These are phyloP conservation scores for Corapipo altera DNA, from an alignment of 2,113 vertebrate species.

Conservation along the genomic window DNA sequence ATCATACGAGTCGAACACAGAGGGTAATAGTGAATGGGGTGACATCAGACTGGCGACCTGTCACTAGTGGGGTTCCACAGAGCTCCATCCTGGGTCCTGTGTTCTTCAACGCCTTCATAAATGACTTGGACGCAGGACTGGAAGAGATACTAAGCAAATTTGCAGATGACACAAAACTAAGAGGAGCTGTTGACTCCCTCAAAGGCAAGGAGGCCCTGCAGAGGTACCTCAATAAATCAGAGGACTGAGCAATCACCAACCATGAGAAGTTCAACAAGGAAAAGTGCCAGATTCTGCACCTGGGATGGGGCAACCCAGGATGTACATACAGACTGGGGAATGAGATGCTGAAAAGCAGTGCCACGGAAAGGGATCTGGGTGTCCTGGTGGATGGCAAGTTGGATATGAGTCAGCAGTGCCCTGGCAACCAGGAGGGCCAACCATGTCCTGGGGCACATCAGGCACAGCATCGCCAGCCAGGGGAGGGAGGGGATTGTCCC, in stretches of 20 bases:
- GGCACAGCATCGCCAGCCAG: neutral
- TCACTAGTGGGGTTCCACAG: neutral
- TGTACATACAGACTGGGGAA: neutral
- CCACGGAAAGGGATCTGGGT: neutral
- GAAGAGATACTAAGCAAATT: neutral
- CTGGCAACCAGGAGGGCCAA: neutral
- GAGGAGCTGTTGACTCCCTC: too few relatives aligned
- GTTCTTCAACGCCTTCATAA: neutral
- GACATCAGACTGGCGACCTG: neutral
- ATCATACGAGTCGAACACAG: neutral
- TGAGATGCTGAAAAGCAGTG: neutral
- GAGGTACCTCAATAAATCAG: neutral
- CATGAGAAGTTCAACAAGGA: neutral
- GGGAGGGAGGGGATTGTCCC: neutral
- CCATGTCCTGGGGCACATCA: neutral
- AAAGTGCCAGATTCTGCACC: neutral
- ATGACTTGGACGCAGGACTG: neutral
- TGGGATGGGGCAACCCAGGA: neutral
- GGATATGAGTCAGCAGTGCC: neutral
- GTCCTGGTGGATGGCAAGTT: neutral
- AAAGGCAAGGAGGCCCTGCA: neutral
- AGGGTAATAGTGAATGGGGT: neutral
- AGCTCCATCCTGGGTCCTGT: neutral
- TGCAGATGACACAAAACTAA: neutral
- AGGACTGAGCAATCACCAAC: neutral